A percentile compares a stretch with the other conserved stretches of the same genome.
phyloP scores from a whole-genome alignment of 2,113 vertebrate species.

The Theristicus caerulescens region DNA sequence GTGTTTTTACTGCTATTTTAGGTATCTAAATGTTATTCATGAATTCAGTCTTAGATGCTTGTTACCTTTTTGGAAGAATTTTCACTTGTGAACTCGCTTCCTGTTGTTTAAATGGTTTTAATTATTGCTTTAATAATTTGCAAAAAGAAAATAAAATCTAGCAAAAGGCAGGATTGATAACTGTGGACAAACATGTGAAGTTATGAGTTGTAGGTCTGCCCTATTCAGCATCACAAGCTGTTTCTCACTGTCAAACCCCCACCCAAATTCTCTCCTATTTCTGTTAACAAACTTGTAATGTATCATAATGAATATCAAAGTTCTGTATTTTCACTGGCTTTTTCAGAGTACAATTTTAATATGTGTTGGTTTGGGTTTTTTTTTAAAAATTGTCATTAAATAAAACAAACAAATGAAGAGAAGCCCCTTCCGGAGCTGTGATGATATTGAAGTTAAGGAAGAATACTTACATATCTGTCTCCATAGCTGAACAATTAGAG shows the following conservation, averaged over 20 bases:
- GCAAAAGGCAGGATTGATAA: background rate
- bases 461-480: rapidly evolving
- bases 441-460: background rate
- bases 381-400: background rate
- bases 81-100: background rate
- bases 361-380: no score
- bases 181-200: background rate
- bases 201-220: background rate
- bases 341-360: background rate
- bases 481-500: background rate
- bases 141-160: background rate
- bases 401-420: background rate
- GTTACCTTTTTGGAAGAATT: background rate
- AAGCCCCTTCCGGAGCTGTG: background rate
- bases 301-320: background rate
- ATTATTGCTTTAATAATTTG: background rate
- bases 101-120: background rate
- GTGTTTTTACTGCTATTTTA: background rate
- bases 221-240: background rate
- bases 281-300: background rate
- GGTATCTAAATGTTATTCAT: background rate
- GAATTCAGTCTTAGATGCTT: background rate
- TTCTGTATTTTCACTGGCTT: background rate
- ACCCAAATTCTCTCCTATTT: background rate
- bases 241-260: background rate